These are phyloP conservation scores for Prunella fulvescens DNA, from an alignment of 2,113 vertebrate species.

Conservation along the genomic window DNA sequence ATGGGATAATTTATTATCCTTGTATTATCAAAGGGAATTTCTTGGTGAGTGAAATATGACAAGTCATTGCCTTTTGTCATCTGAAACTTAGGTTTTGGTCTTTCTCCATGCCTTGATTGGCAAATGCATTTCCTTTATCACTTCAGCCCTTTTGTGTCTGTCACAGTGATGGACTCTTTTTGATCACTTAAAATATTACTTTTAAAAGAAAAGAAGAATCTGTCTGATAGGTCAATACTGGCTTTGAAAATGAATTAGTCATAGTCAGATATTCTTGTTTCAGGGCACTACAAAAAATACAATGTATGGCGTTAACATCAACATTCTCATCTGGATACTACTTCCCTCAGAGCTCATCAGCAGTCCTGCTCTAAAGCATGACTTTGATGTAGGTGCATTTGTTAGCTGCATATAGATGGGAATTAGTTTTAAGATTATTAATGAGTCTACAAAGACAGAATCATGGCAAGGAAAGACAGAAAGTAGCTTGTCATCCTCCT, in stretches of 20 bases:
- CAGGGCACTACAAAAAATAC: background rate
- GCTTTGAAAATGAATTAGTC: background rate
- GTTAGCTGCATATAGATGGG: background rate
- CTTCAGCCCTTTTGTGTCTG: background rate
- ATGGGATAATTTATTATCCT: background rate
- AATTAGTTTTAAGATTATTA: slow-evolving; percentile 32
- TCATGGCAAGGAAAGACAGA: background rate
- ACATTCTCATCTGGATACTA: background rate
- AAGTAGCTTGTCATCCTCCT: background rate
- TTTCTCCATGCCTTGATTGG: background rate
- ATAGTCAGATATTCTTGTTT: background rate
- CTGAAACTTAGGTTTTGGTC: background rate
- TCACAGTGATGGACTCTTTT: background rate
- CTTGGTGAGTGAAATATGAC: background rate
- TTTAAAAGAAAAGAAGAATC: background rate
- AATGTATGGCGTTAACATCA: background rate
- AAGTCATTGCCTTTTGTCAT: background rate
- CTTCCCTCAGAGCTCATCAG: background rate
- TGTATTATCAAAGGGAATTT: background rate
- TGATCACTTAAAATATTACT: background rate
- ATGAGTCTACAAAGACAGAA: background rate
- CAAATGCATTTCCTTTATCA: background rate
- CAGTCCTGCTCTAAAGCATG: background rate
- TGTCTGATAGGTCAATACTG: background rate
- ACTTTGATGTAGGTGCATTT: slow-evolving; percentile 1